Evolutionary conservation across 2,113 vertebrate species (phyloP), one percentile per base, ranked within the genome.

Genomic region (Channa maculata): DNA sequence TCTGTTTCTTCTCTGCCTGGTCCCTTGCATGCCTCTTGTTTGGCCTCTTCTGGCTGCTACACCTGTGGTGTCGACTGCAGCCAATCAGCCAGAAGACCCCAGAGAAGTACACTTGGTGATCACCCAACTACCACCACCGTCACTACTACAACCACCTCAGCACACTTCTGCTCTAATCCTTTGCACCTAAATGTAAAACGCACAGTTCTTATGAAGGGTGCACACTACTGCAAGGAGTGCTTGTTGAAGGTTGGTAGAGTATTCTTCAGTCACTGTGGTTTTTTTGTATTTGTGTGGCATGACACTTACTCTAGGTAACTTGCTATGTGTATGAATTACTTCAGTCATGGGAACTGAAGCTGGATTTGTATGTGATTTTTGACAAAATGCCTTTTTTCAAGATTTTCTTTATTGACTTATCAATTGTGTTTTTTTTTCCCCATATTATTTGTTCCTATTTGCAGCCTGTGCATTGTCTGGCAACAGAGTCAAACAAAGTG

Each of bases 211-310:
- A 92, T 96, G 90, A 97, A 96, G 92, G 96, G 96, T 89, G 94
- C 93, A 60, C 96, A 96, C 93, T 96, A 95, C 95, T 97, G 96
- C 92, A 94, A 89, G 93, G 95, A 96, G 84, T 97, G 96, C 94
- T 91, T 97, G 70, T 95, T 93, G 83, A 97, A 99, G 98, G 98
- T 99, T 95, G 77, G 98, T 99, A 75, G 8, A 81, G 43, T 79
- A 91, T 55, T 11, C 33, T 61, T 75, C 13, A 54, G 68, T 74
- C 46, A 57, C 72, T 74, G 33, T 53, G 51, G 24, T 8, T 43
- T 77, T 53, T 59, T 51, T 86, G 44, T 53, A 34, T 68, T 33
- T 60, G 5, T 53, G 34, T 68, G 57, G 12, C 51, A 33, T 44
- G 44, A 8, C 55, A 58, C 12, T 67, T 15, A 50, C 53, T 77